Percentiles rank a stretch among this genome's conserved stretches.
These are phyloP conservation scores for Anguilla rostrata DNA, from an alignment of 2,113 vertebrate genomes.

Conservation along the genomic window DNA sequence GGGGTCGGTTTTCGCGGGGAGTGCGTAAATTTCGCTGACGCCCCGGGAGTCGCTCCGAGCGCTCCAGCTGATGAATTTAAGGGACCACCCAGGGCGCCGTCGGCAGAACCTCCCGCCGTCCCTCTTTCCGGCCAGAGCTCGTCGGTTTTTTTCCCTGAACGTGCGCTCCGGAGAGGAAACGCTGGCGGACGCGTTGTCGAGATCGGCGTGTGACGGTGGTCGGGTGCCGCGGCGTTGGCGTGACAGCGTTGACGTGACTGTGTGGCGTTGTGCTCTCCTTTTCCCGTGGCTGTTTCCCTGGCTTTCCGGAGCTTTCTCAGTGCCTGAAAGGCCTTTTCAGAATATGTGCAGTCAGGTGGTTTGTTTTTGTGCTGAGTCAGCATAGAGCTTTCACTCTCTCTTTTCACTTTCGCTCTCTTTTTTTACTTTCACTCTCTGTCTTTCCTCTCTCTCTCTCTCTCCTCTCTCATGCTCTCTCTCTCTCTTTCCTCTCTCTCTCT, in stretches of 20 bases:
- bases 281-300: neutral
- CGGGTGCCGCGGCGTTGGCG: neutral
- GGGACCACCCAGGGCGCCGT: neutral
- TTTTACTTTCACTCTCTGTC: no score
- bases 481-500: neutral
- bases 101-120: no score
- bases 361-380: conserved; percentile 1
- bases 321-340: neutral
- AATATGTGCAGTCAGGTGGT: conserved; percentile 11
- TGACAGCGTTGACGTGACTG: neutral
- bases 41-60: neutral
- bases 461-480: no score
- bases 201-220: neutral
- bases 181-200: neutral
- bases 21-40: neutral
- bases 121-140: no score
- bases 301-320: neutral
- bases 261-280: neutral
- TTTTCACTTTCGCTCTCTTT: neutral
- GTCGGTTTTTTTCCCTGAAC: no score
- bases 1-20: neutral
- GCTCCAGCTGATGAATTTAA: neutral
- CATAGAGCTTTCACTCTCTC: neutral
- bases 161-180: no score
- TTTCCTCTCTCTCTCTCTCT: no score